These are phyloP conservation scores for Spodoptera litura DNA, from an alignment of 1,140 invertebrate genomes.

Conservation along the genomic window DNA sequence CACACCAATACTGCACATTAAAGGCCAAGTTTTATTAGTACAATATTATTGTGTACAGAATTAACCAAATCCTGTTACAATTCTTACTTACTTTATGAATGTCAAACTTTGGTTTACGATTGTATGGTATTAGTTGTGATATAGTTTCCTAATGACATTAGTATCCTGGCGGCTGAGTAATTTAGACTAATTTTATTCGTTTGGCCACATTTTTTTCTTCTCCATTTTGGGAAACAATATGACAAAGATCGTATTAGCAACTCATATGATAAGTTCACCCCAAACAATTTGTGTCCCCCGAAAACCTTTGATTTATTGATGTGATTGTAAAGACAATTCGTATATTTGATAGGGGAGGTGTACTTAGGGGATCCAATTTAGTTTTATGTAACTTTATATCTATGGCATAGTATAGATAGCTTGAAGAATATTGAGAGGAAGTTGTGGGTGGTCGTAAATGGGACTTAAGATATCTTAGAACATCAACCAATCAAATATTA, in stretches of 20 bases:
- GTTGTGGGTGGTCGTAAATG: constrained; percentile 7
- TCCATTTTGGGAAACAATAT: too few species aligned
- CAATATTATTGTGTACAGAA: not conserved
- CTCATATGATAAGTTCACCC: too few species aligned
- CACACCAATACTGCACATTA: not conserved
- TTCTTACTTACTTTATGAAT: too few species aligned
- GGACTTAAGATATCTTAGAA: constrained; percentile 6
- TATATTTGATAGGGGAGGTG: constrained; percentile 4
- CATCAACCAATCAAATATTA: not conserved
- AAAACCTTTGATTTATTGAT: not conserved
- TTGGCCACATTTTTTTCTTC: too few species aligned
- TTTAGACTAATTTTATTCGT: too few species aligned
- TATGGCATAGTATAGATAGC: not conserved
- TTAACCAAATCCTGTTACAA: too few species aligned
- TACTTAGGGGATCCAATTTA: constrained; percentile 15
- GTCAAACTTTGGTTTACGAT: too few species aligned
- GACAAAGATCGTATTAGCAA: too few species aligned
- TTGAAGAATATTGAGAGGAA: not conserved
- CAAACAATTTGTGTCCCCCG: too few species aligned
- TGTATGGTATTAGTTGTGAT: too few species aligned
- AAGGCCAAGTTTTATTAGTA: not conserved
- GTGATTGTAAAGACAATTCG: not conserved
- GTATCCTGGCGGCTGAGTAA: too few species aligned
- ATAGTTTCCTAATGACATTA: too few species aligned
- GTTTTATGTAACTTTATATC: not conserved